Conservation (phyloP, 2,113 vertebrate genomes). For the Oriolus oriolus region DNA sequence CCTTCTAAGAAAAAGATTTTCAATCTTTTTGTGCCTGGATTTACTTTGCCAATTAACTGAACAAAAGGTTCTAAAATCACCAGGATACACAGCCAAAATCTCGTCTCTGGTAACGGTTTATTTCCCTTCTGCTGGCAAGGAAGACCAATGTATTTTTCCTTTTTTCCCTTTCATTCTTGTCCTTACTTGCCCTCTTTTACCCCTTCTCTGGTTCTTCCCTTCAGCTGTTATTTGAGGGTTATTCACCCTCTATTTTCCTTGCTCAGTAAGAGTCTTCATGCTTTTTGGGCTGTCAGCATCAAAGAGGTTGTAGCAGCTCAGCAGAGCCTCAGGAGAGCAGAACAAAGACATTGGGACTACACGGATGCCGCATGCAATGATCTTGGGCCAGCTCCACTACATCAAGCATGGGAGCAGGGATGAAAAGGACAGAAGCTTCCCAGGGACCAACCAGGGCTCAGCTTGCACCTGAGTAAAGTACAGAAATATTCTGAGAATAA, state of each 20-base stretch:
- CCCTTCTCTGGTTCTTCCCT: background rate
- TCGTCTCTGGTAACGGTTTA: background rate
- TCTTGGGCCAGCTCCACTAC: background rate
- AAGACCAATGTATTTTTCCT: background rate
- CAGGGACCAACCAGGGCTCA: background rate
- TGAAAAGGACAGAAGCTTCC: background rate
- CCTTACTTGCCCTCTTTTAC: background rate
- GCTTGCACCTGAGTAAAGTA: background rate
- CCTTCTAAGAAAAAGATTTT: background rate
- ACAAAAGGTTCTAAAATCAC: background rate
- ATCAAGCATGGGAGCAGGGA: background rate
- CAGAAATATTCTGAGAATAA: background rate
- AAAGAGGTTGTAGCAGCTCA: background rate
- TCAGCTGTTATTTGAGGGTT: background rate
- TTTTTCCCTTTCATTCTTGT: background rate
- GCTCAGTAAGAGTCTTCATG: background rate
- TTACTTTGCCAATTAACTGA: conserved; percentile 6
- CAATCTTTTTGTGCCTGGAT: background rate
- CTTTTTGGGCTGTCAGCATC: background rate
- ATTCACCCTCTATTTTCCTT: background rate
- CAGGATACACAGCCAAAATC: background rate
- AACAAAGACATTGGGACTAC: background rate
- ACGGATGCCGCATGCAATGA: background rate
- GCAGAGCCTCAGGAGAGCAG: background rate
- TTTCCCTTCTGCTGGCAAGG: background rate